Base-by-base conservation (phyloP, 2,113 vertebrate species). In the Muntiacus muntjak region DNA sequence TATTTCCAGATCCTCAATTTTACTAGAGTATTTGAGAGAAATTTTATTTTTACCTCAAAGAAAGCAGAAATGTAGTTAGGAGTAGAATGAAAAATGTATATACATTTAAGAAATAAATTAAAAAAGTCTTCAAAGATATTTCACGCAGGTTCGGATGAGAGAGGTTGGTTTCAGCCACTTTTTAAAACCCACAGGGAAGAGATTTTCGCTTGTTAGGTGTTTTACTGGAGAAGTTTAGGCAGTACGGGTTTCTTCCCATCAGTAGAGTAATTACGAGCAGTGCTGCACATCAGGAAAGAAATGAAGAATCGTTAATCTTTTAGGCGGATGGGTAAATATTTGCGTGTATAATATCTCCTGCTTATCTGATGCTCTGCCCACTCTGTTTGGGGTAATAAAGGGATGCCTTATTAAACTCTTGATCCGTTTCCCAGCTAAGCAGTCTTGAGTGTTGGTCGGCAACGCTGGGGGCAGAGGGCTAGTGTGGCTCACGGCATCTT, bases 401-500 rank as follows among this genome's bases (percentile, higher is more conserved):
- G 19, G 25, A 36, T 0, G 6, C 6, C 36, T 90, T 10, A 9
- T 52, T 55, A 13, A 62, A 33, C 52, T 62, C 52, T 26, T 1
- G 25, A 16, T 84, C 11, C 11, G 45, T 47, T 93, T 28, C 74
- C 23, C 57, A 43, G 40, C 13, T 43, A 2, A 1, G 2, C 8
- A 19, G 25, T 30, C 33, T 67, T 4, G 57, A 3, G 6, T 40
- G 52, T 36, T 43, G 43, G 16, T 10, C 25, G 67, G 54, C 25
- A 5, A 7, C 2, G 1, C 6, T 23, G 47, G 2, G 85, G 92
- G 36, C 0, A 1, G 89, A 28, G 58, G 26, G 52, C 0, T n/a
- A 83, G 21, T 16, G 57, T 89, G 96, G 96, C 79, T 98, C 30
- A 98, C 2, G 4, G 0, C 30, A 47, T 97, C 26, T 96, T 96